Evolutionary conservation across 2,113 vertebrate genomes (phyloP), one percentile per base, ranked within the genome.

Genomic region (Tychaedon coryphoeus): DNA sequence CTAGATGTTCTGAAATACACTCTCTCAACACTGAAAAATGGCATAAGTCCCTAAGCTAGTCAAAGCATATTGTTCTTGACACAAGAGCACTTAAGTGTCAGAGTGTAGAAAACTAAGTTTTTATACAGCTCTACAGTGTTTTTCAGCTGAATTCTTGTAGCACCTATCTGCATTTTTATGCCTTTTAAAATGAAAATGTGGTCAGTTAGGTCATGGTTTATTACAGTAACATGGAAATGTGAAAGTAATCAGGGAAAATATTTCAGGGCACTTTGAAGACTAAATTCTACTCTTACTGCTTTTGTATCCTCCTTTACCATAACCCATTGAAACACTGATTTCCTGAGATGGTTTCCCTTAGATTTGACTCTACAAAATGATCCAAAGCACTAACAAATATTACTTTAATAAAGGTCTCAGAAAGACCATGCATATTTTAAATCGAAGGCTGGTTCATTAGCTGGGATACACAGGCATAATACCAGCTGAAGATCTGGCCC

Each of bases 71-170:
- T 93, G 82, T 90, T 97, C 91, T 96, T 95, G 71, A 86, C 76
- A 70, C 79, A 89, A 94, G 71, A 96, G 90, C 79, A 51, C 61
- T 92, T 66, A 1, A 48, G 47, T 90, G 74, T 83, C 93, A 91
- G 76, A 64, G 61, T 90, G 60, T 92, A 90, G 95, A 84, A 92
- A 65, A 85, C 23, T 82, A 64, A 60, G 48, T 71, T 50, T 95
- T 93, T 92, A 40, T 96, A 75, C 53, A 89, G 42, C 43, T 87
- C 94, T 84, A 48, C 88, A 88, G 10, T 16, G 40, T 85, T 96
- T 97, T 95, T 64, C 95, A 93, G 82, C 36, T 81, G 93, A 97
- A 92, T 94, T 94, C 70, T 92, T 88, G 73, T 85, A 94, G 85
- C 83, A 89, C 71, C 90, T 96, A 64, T 91, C 79, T 93, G 91